These are phyloP conservation scores for Aulostomus chinensis DNA, from an alignment of 2,797 vertebrate genomes.

Conservation along the genomic window DNA sequence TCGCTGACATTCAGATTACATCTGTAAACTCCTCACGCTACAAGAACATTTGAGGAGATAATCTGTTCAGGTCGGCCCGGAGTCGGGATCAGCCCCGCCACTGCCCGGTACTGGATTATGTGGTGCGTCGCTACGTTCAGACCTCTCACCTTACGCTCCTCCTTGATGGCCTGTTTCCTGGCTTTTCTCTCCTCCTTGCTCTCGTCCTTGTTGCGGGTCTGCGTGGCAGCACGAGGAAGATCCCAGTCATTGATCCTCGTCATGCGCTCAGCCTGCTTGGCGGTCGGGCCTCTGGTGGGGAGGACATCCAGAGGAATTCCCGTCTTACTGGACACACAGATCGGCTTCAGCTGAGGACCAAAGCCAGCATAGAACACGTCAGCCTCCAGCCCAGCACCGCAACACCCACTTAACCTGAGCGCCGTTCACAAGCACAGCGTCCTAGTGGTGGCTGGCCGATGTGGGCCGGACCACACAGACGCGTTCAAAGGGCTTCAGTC, in stretches of 20 bases:
- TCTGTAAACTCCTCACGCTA: too few species aligned
- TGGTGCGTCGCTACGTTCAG: not conserved
- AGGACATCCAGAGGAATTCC: conserved; percentile 90
- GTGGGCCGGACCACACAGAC: too few species aligned
- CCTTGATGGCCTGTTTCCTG: conserved; percentile 89
- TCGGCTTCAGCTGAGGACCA: conserved; percentile 81
- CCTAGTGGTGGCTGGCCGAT: too few species aligned
- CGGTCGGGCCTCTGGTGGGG: conserved; percentile 81
- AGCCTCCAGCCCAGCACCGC: too few species aligned
- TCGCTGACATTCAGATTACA: too few species aligned
- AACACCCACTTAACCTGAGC: too few species aligned
- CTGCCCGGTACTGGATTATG: too few species aligned
- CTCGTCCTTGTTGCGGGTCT: conserved; percentile 83
- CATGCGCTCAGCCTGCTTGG: conserved; percentile 89
- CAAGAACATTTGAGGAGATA: not conserved
- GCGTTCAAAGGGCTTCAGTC: too few species aligned
- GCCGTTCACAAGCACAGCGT: too few species aligned
- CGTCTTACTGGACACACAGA: conserved; percentile 88
- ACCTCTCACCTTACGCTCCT: conserved; percentile 87
- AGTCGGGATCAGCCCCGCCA: too few species aligned
- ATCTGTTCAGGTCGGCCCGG: too few species aligned
- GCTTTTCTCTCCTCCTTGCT: conserved; percentile 84
- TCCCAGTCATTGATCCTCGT: conserved; percentile 88
- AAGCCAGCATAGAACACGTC: too few species aligned
- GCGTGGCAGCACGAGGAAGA: conserved; percentile 84